These are phyloP conservation scores for Caprella mutica DNA, from an alignment of 2,888 invertebrate genomes.

Conservation along the genomic window DNA sequence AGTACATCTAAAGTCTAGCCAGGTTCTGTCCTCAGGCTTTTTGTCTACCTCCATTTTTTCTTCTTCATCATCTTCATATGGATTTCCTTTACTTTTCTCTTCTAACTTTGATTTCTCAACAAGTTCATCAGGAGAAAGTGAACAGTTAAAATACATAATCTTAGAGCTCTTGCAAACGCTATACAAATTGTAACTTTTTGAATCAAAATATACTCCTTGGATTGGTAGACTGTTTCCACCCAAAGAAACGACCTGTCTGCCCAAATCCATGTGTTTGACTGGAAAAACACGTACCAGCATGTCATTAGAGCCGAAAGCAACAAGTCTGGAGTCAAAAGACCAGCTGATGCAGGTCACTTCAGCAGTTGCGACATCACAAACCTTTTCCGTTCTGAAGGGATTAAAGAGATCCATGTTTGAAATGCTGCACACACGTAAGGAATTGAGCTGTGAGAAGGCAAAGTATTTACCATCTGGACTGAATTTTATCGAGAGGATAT, in stretches of 20 bases:
- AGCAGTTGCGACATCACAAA: constrained; percentile 69
- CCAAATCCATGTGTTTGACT: constrained; percentile 1
- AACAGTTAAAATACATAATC: no score
- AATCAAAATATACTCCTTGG: neutral
- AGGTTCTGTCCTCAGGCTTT: no score
- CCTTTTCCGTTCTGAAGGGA: constrained; percentile 71
- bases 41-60: no score
- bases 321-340: constrained; percentile 76
- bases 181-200: neutral
- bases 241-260: neutral
- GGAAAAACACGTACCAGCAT: constrained; percentile 56
- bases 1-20: no score
- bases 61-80: no score
- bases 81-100: no score
- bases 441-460: constrained; percentile 75
- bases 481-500: constrained; percentile 66
- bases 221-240: neutral
- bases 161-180: no score
- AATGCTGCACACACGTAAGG: constrained; percentile 44
- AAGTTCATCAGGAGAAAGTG: no score
- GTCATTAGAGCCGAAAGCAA: constrained; percentile 85
- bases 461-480: constrained; percentile 89
- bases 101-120: no score
- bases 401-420: constrained; percentile 52
- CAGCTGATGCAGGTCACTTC: constrained; percentile 79